Conservation (phyloP, 2,888 invertebrate species). For the Baronia brevicornis region DNA sequence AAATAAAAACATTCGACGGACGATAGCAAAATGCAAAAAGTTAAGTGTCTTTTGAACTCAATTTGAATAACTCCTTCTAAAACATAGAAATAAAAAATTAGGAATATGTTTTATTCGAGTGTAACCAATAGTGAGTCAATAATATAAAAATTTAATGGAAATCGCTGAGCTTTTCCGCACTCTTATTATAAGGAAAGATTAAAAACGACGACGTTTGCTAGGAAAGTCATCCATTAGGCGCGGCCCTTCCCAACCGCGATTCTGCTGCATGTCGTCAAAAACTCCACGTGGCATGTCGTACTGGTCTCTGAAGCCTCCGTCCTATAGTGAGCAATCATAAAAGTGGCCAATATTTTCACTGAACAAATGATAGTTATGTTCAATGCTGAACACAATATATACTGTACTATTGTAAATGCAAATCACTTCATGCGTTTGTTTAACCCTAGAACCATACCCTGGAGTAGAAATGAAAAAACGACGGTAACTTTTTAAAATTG, state of each 20-base stretch:
- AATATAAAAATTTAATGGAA: constrained; percentile 2
- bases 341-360: constrained; percentile 58
- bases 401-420: too few relatives aligned
- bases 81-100: constrained; percentile 1
- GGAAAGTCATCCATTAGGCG: constrained; percentile 78
- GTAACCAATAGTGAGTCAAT: constrained; percentile 7
- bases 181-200: constrained; percentile 28
- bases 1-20: constrained; percentile 6
- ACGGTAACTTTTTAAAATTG: too few relatives aligned
- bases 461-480: too few relatives aligned
- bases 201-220: constrained; percentile 80
- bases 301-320: constrained; percentile 73
- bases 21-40: neutral
- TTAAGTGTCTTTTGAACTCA: neutral
- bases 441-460: too few relatives aligned
- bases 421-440: too few relatives aligned
- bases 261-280: constrained; percentile 67
- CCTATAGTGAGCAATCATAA: constrained; percentile 71
- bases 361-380: constrained; percentile 18
- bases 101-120: neutral
- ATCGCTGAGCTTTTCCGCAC: neutral
- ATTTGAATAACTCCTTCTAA: neutral
- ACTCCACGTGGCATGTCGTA: constrained; percentile 66
- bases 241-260: constrained; percentile 74
- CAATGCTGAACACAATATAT: constrained; percentile 2